These are phyloP conservation scores for Macrotis lagotis DNA, from an alignment of 2,113 vertebrate species.

Conservation along the genomic window DNA sequence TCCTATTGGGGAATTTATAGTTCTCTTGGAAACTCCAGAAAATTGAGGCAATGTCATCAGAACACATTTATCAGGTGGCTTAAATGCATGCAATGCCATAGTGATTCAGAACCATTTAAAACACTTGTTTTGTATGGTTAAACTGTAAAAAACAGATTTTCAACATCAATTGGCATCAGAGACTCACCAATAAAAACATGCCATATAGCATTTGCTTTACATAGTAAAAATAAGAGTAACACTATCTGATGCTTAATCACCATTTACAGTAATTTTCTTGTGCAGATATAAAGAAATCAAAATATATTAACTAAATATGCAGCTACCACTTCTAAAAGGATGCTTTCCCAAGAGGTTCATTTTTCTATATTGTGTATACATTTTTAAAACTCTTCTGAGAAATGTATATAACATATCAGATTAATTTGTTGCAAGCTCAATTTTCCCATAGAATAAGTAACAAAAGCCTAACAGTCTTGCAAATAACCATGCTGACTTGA, in stretches of 20 bases:
- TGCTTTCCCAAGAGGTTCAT: background rate
- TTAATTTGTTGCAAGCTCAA: background rate
- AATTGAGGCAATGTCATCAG: conserved; percentile 63
- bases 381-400: conserved; percentile 9
- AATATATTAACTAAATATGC: background rate
- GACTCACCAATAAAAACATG: conserved; percentile 59
- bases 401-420: background rate
- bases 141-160: conserved; percentile 45
- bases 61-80: conserved; percentile 67
- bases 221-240: conserved; percentile 51
- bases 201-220: conserved; percentile 66
- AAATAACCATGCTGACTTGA: conserved; percentile 75
- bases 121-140: conserved; percentile 50
- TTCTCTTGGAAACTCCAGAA: conserved; percentile 64
- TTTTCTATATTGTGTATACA: conserved; percentile 21
- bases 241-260: conserved; percentile 62
- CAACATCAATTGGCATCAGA: conserved; percentile 43
- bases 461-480: conserved; percentile 73
- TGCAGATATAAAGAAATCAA: conserved; percentile 40
- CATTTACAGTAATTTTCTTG: conserved; percentile 51
- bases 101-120: conserved; percentile 45
- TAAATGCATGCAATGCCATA: conserved; percentile 50
- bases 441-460: conserved; percentile 68
- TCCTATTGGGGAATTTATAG: conserved; percentile 67
- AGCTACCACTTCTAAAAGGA: background rate